Conservation (phyloP, 2,797 vertebrate species). For the Hafferia zeledoni region DNA sequence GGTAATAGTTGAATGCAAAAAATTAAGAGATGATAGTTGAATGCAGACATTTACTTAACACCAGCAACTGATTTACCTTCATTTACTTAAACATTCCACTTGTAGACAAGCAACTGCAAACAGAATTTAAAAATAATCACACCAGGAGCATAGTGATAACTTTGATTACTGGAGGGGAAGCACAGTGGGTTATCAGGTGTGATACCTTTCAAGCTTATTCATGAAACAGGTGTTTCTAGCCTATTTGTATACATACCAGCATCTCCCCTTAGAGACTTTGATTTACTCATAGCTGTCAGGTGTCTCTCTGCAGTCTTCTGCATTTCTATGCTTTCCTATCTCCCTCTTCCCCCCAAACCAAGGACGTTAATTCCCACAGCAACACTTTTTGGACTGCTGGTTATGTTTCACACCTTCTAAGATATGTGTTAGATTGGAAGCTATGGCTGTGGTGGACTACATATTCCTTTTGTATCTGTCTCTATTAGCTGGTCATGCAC, state of each 20-base stretch:
- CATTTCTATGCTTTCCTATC: not conserved
- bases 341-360: not conserved
- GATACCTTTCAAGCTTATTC: not conserved
- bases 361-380: not conserved
- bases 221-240: not conserved
- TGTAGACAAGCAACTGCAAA: not conserved
- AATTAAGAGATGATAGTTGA: not conserved
- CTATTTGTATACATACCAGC: not conserved
- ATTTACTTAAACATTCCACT: not conserved
- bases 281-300: not conserved
- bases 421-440: not conserved
- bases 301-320: not conserved
- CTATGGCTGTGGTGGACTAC: not conserved
- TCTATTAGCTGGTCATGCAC: not conserved
- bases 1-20: not conserved
- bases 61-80: not conserved
- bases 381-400: not conserved
- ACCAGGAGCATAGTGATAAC: not conserved
- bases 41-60: not conserved
- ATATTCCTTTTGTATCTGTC: not conserved
- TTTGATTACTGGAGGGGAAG: not conserved
- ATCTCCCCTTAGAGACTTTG: not conserved
- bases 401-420: not conserved
- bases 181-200: not conserved
- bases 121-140: slow-evolving; percentile 7